Conservation (phyloP, 2,888 invertebrate species). For the Caenorhabditis imperialis region DNA sequence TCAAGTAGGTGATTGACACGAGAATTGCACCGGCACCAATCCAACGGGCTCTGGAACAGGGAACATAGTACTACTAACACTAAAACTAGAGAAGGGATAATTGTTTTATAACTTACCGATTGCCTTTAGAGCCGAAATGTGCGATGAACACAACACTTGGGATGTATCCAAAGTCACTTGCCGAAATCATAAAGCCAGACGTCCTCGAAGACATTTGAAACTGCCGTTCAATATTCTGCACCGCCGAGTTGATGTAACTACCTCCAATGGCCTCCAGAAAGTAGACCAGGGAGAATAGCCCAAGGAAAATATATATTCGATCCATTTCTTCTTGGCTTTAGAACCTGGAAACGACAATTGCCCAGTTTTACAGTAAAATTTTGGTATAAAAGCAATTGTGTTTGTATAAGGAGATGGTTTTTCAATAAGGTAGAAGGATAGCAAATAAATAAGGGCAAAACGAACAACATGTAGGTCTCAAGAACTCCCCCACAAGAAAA, state of each 20-base stretch:
- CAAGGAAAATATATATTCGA: slow-evolving; percentile 70
- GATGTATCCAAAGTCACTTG: slow-evolving; percentile 77
- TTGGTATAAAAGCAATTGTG: too few relatives aligned
- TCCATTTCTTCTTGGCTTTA: too few relatives aligned
- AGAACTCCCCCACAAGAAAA: slow-evolving; percentile 6
- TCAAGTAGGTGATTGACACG: slow-evolving; percentile 74
- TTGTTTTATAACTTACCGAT: slow-evolving; percentile 49
- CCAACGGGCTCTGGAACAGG: slow-evolving; percentile 66
- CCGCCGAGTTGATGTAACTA: slow-evolving; percentile 74
- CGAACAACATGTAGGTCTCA: neutral
- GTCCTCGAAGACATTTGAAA: slow-evolving; percentile 76
- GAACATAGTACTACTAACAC: too few relatives aligned
- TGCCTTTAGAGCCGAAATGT: slow-evolving; percentile 75
- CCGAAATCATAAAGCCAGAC: slow-evolving; percentile 76
- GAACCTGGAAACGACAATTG: slow-evolving; percentile 10
- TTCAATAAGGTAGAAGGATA: too few relatives aligned
- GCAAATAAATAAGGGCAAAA: neutral
- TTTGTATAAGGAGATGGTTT: too few relatives aligned
- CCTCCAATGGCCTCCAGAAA: slow-evolving; percentile 75
- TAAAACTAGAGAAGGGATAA: too few relatives aligned
- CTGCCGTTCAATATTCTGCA: slow-evolving; percentile 77
- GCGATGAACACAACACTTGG: slow-evolving; percentile 76
- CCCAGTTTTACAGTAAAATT: too few relatives aligned
- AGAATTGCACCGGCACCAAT: slow-evolving; percentile 77
- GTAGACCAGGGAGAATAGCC: slow-evolving; percentile 74